A percentile compares a stretch with the other conserved stretches of the same genome.
Conservation (phyloP, 2,113 vertebrate genomes). For the Chlamydotis undulata region DNA sequence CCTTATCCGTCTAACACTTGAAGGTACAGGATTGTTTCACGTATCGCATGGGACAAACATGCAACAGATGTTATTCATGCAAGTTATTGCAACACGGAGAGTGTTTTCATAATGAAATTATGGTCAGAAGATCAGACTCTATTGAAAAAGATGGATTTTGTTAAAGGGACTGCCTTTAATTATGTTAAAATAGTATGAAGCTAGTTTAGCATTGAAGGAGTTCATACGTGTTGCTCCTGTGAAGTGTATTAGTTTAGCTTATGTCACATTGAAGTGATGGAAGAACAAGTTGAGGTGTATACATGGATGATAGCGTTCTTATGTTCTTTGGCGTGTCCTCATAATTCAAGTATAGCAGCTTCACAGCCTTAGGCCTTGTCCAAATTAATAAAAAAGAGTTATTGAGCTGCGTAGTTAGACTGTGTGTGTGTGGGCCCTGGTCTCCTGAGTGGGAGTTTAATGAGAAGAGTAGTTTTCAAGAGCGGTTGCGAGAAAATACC, state of each 20-base stretch:
- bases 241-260: background rate
- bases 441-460: background rate
- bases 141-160: background rate
- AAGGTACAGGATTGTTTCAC: background rate
- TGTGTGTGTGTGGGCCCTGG: background rate
- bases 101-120: background rate
- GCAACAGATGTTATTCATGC: background rate
- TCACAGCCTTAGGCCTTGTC: background rate
- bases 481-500: background rate
- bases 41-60: background rate
- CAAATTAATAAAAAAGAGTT: background rate
- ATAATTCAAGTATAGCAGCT: background rate
- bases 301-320: rapidly evolving
- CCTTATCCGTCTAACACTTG: background rate
- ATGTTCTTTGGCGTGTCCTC: background rate
- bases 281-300: background rate
- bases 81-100: background rate
- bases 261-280: background rate
- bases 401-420: background rate
- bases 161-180: background rate
- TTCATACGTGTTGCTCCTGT: background rate
- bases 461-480: background rate
- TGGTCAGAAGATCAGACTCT: background rate
- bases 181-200: background rate
- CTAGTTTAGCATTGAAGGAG: background rate